phyloP scores from a whole-genome alignment of 2,888 invertebrate genomes.

The Lithophane socia region DNA sequence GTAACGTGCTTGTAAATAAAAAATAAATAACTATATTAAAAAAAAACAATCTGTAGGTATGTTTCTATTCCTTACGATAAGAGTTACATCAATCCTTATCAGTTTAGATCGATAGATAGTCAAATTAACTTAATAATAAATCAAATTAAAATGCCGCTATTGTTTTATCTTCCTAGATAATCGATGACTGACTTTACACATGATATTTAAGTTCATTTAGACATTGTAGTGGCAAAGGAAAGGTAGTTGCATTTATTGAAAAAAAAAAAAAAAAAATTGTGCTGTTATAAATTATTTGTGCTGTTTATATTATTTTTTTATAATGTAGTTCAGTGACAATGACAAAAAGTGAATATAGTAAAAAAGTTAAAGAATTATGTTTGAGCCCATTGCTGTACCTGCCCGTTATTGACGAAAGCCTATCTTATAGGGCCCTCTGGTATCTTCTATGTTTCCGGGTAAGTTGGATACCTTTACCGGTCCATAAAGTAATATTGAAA shows the following conservation, averaged over 20 bases:
- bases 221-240: constrained; percentile 11
- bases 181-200: constrained; percentile 36
- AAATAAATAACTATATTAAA: not conserved
- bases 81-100: constrained; percentile 59
- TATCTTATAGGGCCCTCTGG: constrained; percentile 47
- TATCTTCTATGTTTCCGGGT: constrained; percentile 51
- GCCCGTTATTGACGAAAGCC: constrained; percentile 43
- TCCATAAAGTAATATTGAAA: not conserved
- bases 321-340: constrained; percentile 38
- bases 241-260: not conserved
- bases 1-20: not conserved
- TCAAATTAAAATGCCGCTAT: constrained; percentile 58
- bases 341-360: constrained; percentile 33
- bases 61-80: constrained; percentile 24
- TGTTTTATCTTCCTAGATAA: constrained; percentile 60
- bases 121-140: constrained; percentile 52
- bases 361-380: constrained; percentile 29
- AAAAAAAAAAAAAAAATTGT: not conserved
- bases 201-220: constrained; percentile 51
- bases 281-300: not conserved
- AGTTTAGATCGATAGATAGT: constrained; percentile 64
- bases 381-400: constrained; percentile 35
- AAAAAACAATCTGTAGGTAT: not conserved
- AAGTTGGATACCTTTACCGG: constrained; percentile 12
- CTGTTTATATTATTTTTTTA: not conserved